Conservation (phyloP, 2,113 vertebrate species). For the Candoia aspera region DNA sequence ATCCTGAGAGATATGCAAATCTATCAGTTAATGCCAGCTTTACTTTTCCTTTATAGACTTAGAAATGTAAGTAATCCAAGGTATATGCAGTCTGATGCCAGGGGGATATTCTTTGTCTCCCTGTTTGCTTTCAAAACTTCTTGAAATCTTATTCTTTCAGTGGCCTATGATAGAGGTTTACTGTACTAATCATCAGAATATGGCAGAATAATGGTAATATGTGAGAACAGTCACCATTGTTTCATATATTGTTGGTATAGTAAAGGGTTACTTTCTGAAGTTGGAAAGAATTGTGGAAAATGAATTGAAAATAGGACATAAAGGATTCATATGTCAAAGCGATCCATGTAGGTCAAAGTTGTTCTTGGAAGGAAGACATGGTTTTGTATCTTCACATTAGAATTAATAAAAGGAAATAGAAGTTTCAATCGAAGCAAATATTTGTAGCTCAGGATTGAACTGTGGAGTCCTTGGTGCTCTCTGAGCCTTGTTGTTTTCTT, state of each 20-base stretch:
- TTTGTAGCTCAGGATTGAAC: too few relatives aligned
- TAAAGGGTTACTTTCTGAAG: background rate
- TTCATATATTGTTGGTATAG: background rate
- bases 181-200: background rate
- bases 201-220: background rate
- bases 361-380: background rate
- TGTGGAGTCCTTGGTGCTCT: too few relatives aligned
- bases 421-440: too few relatives aligned
- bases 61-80: background rate
- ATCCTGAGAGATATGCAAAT: background rate
- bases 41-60: background rate
- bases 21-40: background rate
- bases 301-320: background rate
- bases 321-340: background rate
- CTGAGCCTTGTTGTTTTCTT: too few relatives aligned
- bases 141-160: background rate
- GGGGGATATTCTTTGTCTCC: background rate
- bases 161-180: background rate
- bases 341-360: background rate
- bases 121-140: background rate
- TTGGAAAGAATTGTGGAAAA: background rate
- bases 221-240: background rate
- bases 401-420: background rate
- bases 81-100: background rate
- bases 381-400: background rate